Evolutionary conservation across 2,888 invertebrate species (phyloP), one percentile per base, ranked within the genome.

Genomic region (Malacosoma neustria): DNA sequence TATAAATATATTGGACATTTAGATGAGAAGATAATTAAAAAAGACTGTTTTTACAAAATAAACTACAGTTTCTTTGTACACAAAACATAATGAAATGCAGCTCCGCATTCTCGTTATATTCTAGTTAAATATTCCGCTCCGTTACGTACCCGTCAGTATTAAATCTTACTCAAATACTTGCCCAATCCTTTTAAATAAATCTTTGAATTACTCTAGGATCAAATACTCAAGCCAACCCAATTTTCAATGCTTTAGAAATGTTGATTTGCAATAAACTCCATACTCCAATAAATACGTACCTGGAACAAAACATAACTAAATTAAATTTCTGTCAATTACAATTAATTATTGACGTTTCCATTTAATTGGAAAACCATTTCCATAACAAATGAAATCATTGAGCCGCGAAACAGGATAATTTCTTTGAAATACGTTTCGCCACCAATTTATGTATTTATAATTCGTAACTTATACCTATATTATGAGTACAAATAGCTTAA

Each of bases 261-360:
- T 22, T 32, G 22, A 22, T 22, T 22, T 22, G 22, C 9, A 22
- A 7, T 4, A 22, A 22, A 22, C 14, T n/a, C 30, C 30, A 32
- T 3, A 35, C 14, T 31, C 22, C 13, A 7, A 13, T 6, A 5
- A 15, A 43, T 47, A 56, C 59, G 33, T 59, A 58, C 59, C 59
- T 61, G 57, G 32, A 54, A 60, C 40, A 47, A 46, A 29, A 35
- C 36, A 31, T 34, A 42, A 12, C 4, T 22, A 13, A 32, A 29
- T 41, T 44, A 38, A 42, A 36, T 35, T 42, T 42, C 42, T 31
- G 3, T 3, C 29, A 37, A 22, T 34, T 32, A 35, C 29, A 41
- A 39, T 39, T 14, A 41, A 38, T 29, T 32, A 41, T 14, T 14
- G 13, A 38, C 30, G 32, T 12, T 34, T 33, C 36, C 32, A 12